Base-by-base conservation (phyloP, 2,888 invertebrate genomes). In the Abrostola triplasia region DNA sequence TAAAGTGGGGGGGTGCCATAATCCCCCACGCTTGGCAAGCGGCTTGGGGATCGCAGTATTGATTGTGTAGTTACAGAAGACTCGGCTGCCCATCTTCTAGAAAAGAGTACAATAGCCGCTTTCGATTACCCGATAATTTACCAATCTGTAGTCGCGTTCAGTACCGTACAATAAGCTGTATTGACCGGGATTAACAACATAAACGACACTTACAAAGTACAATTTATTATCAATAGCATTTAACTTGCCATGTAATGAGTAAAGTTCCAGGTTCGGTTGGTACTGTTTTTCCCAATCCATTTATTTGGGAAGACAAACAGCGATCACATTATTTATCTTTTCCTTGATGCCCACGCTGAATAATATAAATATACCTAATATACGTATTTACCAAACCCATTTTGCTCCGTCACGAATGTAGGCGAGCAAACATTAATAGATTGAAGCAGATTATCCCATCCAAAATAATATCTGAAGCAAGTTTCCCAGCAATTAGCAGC, bases 391-490 rank as follows among this genome's bases (percentile, higher is more conserved):
- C 13, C n/a, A 41, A 38, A 36, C 41, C 47, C 47, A 56, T 64
- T 58, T 70, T 64, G 60, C 65, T 70, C 37, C 52, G 36, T 13
- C 44, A 42, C 52, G 36, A 35, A 58, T 12, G 54, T 55, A 52
- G 44, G 54, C 58, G 59, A 37, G 49, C 37, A 37, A 48, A 49
- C 60, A 41, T 41, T 66, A 75, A 70, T 75, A 62, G 66, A 65
- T 61, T 61, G 36, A 51, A 51, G 51, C 65, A 51, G 76, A 65
- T 70, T 58, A 54, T 48, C 49, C 6, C 7, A 36, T 8, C 60
- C 47, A 68, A 35, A 74, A 65, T 75, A 59, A 65, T 51, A 70
- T 70, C 59, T 7, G 37, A 35, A 47, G 35, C 9, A 24, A 75
- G 41, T 41, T 41, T 12, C 36, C 57, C 47, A 47, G 5, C 44